Evolutionary conservation across 1,140 invertebrate species (phyloP).

Genomic region (Lepidurus apus): DNA sequence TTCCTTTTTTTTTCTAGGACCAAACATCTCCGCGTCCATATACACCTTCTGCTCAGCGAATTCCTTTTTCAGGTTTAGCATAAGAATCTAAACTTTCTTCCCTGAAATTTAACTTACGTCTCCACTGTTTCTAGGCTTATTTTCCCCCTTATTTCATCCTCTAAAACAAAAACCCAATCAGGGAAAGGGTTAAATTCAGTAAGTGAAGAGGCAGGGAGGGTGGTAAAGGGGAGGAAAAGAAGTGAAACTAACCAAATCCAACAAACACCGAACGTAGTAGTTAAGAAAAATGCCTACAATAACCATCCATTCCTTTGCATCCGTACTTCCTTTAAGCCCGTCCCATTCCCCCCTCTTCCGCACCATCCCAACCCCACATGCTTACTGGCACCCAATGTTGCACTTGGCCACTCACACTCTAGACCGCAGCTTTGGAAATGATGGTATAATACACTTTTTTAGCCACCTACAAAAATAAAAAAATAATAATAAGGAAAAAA

Average conservation of each 20-base stretch:
- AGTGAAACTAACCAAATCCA: background rate
- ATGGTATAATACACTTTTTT: slow-evolving; percentile 15
- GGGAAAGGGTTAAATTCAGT: no score
- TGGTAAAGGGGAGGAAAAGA: no score
- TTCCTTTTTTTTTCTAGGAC: background rate
- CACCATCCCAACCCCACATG: background rate
- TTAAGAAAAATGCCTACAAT: background rate
- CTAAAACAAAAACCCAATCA: no score
- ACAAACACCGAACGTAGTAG: background rate
- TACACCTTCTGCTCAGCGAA: background rate
- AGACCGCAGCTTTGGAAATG: background rate
- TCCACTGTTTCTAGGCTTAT: background rate
- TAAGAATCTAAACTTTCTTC: background rate
- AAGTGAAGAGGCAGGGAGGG: no score
- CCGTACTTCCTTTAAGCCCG: background rate
- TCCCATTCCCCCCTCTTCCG: background rate
- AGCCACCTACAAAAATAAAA: background rate
- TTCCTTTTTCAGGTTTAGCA: background rate
- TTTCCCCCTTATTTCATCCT: no score
- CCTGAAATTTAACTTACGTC: background rate
- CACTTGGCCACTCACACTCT: slow-evolving; percentile 12
- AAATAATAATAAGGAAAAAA: background rate
- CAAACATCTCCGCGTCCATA: background rate
- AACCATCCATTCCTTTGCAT: background rate
- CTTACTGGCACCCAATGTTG: slow-evolving; percentile 4